Evolutionary conservation across 2,113 vertebrate genomes (phyloP), one percentile per base, ranked within the genome.

Genomic region (Saccopteryx bilineata): DNA sequence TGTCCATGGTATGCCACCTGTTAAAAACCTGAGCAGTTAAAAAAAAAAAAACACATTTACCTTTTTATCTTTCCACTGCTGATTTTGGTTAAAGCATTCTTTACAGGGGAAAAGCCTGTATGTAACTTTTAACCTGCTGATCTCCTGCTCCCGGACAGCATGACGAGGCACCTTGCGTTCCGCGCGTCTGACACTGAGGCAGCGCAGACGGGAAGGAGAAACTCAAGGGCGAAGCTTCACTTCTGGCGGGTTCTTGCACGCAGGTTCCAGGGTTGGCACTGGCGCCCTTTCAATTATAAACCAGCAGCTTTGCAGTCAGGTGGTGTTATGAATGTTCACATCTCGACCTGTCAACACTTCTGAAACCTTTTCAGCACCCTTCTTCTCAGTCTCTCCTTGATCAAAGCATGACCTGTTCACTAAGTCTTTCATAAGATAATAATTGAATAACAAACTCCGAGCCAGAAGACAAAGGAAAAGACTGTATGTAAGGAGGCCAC

Each of bases 401-500:
- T 98, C 97, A 98, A 98, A 98, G 96, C 91, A 98, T 96, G 94
- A 97, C 98, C 98, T 98, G 98, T 97, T 97, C 97, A 94, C 97
- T 94, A 97, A 98, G 98, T 88, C 93, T 96, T 94, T 97, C 91
- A 84, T 96, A 97, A 97, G 80, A 98, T 98, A 98, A 98, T 97
- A 91, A 96, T 98, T 98, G 97, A 98, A 98, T 96, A 98, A 95
- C 78, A 97, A 96, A 97, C 94, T 97, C 97, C 68, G 79, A 97
- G 95, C 81, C 88, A 97, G 95, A 98, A 98, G 96, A 98, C 98
- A 98, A 98, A 98, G 69, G 95, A 87, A 98, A 98, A 98, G 97
- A 98, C 96, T 96, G 90, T 96, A 93, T 95, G n/a, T 39, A 39
- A 96, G 95, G 98, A 98, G 97, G 97, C 97, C 97, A 97, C 97